Base-by-base conservation (phyloP, 1,140 invertebrate genomes). In the Oppia nitens region DNA sequence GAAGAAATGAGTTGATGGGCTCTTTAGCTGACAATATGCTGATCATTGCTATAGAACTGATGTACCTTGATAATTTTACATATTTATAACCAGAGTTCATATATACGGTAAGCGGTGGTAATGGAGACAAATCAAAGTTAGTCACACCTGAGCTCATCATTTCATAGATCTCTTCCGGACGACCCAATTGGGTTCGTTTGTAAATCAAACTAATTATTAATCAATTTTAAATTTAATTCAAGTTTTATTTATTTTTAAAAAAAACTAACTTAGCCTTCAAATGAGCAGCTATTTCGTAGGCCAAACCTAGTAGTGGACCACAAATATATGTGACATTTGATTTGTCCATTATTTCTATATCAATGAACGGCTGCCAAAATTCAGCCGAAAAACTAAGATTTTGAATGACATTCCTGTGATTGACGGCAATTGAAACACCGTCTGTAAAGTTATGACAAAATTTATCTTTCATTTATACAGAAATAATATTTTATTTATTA, bases 331-430 rank as follows among this genome's bases (percentile, higher is more conserved):
- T n/a, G n/a, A n/a, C n/a, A n/a, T n/a, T n/a, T n/a, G 9, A 29
- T 47, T 24, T 11, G 9, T 29, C 12, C 27, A 26, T 45, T 56
- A 40, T 40, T 17, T 21, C 55, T 49, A 23, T 27, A 49, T 56
- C 55, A 28, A 56, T 56, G 32, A 56, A 56, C 27, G 55, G 55
- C 27, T 56, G 55, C 55, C 55, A 56, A 21, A 32, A 56, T 28
- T 56, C 55, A 11, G 32, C 55, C 17, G 32, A 47, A 49, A 56
- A 56, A 12, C 6, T 48, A 27, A 54, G n/a, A 50, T 24, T 50
- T 23, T 50, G 72, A n/a, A n/a, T n/a, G n/a, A n/a, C n/a, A n/a
- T n/a, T n/a, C n/a, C n/a, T n/a, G n/a, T n/a, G n/a, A n/a, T n/a
- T n/a, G n/a, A n/a, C n/a, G n/a, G n/a, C n/a, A n/a, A n/a, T n/a